Percentiles rank a stretch among this genome's conserved stretches.
Evolutionary conservation across 2,797 vertebrate species (phyloP).

Genomic region (Pipistrellus pygmaeus): DNA sequence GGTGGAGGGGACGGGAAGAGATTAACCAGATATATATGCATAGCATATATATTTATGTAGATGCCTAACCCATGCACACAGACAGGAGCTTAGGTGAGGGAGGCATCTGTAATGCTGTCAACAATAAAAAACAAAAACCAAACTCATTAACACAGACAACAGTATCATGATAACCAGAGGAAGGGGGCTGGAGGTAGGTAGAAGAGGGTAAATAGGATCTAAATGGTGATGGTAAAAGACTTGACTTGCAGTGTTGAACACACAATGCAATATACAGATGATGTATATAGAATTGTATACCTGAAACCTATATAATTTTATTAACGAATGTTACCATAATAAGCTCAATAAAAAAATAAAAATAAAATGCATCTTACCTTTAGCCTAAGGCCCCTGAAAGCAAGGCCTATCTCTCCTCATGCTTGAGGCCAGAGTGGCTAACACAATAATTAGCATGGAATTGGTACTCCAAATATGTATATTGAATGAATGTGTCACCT

Average conservation of each 20-base stretch:
- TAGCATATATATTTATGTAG: not conserved
- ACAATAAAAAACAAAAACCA: not conserved
- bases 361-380: conserved; percentile 1
- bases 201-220: not conserved
- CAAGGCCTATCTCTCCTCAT: not conserved
- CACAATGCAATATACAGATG: not conserved
- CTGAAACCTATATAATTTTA: not conserved
- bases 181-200: not conserved
- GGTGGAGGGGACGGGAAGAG: not conserved
- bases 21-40: not conserved
- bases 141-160: not conserved
- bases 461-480: not conserved
- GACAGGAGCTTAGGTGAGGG: not conserved
- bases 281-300: not conserved
- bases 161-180: not conserved
- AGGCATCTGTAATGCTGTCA: not conserved
- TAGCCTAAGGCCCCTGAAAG: not conserved
- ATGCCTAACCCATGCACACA: not conserved
- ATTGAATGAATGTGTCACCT: not conserved
- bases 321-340: not conserved
- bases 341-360: not conserved
- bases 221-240: not conserved
- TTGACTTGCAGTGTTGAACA: not conserved
- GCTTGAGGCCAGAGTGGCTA: not conserved
- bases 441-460: not conserved